Evolutionary conservation across 2,113 vertebrate species (phyloP), one percentile per base, ranked within the genome.

Genomic region (Genyomyrus donnyi): DNA sequence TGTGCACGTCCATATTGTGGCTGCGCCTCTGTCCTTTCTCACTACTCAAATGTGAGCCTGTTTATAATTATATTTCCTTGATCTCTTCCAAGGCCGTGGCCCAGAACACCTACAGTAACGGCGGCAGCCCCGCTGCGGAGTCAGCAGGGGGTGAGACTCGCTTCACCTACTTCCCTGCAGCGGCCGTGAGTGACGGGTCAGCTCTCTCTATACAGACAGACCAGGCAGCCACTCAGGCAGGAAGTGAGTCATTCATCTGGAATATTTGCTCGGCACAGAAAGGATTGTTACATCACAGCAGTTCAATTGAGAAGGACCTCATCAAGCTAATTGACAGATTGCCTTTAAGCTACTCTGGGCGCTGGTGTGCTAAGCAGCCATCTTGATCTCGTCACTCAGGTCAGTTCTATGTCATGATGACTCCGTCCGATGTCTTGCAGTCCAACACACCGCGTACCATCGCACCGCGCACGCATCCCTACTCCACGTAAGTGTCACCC

Each of bases 341-440:
- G 62, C n/a, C 62, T 13, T 27, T 70, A 31, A 70, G n/a, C 62
- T 10, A 27, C 62, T 66, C 62, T 31, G 10, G 9, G 10, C 42
- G 74, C 31, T 42, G 17, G 17, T 80, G 74, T 42, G 35, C 74
- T 80, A 80, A 42, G 11, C 15, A 2, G 74, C 74, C 86, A 17
- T 84, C 24, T 52, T n/a, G 52, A 56, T 48, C 3, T n/a, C 17
- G 46, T 48, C n/a, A 24, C 35, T 92, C 92, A 96, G 97, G 97
- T 92, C 97, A 98, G 92, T 97, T 98, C 92, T 98, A 98, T 49
- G 97, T 98, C 91, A 98, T 98, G 97, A 98, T 98, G 97, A 97
- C 96, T 0, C 96, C 97, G 0, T 96, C 97, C 88, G 97, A 98
- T 5, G 96, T 97, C 91, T 94, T 97, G 89, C 97, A 96, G 93